These are phyloP conservation scores for Piaya cayana DNA, from an alignment of 2,113 vertebrate genomes.

Conservation along the genomic window DNA sequence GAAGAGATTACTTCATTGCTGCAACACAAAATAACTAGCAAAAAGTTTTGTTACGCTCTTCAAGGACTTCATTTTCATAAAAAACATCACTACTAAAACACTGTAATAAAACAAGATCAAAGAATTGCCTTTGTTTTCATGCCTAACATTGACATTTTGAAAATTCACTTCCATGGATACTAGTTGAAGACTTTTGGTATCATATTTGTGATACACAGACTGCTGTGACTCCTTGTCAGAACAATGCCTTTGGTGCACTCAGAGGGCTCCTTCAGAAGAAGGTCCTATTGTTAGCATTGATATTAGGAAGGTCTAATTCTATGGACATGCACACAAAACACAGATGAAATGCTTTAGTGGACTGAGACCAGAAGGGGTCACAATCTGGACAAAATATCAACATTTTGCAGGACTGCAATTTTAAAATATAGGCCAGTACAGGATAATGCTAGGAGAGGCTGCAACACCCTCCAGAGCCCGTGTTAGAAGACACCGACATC, in stretches of 20 bases:
- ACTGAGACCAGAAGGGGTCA: not conserved
- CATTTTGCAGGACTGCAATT: not conserved
- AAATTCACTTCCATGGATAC: not conserved
- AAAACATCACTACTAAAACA: not conserved
- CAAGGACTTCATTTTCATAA: not conserved
- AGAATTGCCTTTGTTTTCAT: not conserved
- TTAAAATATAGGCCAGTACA: not conserved
- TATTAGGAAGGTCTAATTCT: not conserved
- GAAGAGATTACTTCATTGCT: not conserved
- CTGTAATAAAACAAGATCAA: not conserved
- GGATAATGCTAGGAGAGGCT: not conserved
- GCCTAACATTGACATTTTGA: not conserved
- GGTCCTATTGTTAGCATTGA: fast-evolving
- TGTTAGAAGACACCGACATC: fast-evolving
- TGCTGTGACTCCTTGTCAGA: not conserved
- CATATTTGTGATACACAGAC: not conserved
- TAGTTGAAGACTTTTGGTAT: not conserved
- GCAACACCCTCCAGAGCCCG: not conserved
- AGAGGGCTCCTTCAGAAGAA: not conserved
- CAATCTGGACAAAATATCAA: not conserved
- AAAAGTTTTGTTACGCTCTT: not conserved
- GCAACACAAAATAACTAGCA: not conserved
- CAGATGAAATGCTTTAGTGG: not conserved
- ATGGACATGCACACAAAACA: not conserved
- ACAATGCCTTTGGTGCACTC: not conserved